A percentile compares a stretch with the other conserved stretches of the same genome.
Conservation (phyloP, 1,140 invertebrate species). For the Drosophila sp. region DNA sequence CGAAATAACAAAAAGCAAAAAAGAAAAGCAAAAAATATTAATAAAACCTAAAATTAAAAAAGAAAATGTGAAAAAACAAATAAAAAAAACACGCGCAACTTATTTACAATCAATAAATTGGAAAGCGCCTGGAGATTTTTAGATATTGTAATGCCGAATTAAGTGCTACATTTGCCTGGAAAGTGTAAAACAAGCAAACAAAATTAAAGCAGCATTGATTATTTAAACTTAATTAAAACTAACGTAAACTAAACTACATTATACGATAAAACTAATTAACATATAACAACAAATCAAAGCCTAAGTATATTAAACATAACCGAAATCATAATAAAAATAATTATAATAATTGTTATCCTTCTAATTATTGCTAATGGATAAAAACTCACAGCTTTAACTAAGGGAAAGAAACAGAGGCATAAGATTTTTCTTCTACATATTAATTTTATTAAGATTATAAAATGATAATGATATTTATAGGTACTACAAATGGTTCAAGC, state of each 20-base stretch:
- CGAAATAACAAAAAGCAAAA: conserved; percentile 41
- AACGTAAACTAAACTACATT: conserved; percentile 27
- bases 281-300: conserved; percentile 52
- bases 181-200: conserved; percentile 34
- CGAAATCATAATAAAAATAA: conserved; percentile 27
- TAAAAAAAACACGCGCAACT: conserved; percentile 56
- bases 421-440: conserved; percentile 83
- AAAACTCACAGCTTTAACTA: conserved; percentile 84
- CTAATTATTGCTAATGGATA: conserved; percentile 76
- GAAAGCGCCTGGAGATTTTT: conserved; percentile 65
- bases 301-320: conserved; percentile 67
- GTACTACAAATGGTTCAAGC: conserved; percentile 69
- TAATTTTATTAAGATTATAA: conserved; percentile 83
- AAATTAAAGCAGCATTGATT: conserved; percentile 50
- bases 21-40: conserved; percentile 39
- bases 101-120: conserved; percentile 70
- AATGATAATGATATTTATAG: conserved; percentile 74
- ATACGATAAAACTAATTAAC: conserved; percentile 40
- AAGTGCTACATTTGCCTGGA: conserved; percentile 55
- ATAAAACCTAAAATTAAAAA: conserved; percentile 13
- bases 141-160: conserved; percentile 67
- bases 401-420: conserved; percentile 72
- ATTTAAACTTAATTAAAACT: conserved; percentile 58
- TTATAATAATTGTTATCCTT: conserved; percentile 76
- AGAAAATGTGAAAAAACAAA: conserved; percentile 29